Conservation (phyloP, 1,140 invertebrate species). For the Diachasma alloeum region DNA sequence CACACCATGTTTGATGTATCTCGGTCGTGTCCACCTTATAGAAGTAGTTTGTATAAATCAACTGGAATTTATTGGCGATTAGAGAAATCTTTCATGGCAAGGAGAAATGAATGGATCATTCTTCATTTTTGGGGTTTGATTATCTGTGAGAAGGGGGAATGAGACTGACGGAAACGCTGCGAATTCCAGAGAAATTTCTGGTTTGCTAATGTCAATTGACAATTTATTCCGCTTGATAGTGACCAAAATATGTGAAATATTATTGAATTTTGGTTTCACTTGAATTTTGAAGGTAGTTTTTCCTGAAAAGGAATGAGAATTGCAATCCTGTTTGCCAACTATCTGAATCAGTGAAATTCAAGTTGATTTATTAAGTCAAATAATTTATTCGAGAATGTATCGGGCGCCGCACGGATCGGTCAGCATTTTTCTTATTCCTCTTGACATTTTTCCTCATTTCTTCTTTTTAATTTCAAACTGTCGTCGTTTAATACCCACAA, state of each 20-base stretch:
- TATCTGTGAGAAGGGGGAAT: background rate
- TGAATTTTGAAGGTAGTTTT: too few relatives aligned
- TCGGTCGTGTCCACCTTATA: background rate
- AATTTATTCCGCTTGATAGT: background rate
- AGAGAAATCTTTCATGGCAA: background rate
- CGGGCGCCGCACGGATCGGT: background rate
- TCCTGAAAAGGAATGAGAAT: background rate
- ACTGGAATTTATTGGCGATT: background rate
- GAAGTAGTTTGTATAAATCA: background rate
- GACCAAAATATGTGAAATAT: background rate
- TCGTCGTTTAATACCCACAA: background rate
- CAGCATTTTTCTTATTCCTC: conserved; percentile 6
- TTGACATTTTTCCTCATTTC: background rate
- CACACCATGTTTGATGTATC: background rate
- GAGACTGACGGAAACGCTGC: background rate
- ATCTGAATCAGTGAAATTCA: background rate
- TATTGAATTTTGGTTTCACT: too few relatives aligned
- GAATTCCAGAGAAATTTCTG: background rate
- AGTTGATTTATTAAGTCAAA: background rate
- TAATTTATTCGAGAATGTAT: background rate
- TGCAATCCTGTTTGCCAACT: background rate
- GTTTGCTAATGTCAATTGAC: background rate
- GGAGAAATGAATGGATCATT: background rate
- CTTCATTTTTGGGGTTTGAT: background rate
- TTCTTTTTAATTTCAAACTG: conserved; percentile 4